A percentile compares a stretch with the other conserved stretches of the same genome.
phyloP scores from a whole-genome alignment of 1,140 invertebrate species.

The Lineus longissimus region DNA sequence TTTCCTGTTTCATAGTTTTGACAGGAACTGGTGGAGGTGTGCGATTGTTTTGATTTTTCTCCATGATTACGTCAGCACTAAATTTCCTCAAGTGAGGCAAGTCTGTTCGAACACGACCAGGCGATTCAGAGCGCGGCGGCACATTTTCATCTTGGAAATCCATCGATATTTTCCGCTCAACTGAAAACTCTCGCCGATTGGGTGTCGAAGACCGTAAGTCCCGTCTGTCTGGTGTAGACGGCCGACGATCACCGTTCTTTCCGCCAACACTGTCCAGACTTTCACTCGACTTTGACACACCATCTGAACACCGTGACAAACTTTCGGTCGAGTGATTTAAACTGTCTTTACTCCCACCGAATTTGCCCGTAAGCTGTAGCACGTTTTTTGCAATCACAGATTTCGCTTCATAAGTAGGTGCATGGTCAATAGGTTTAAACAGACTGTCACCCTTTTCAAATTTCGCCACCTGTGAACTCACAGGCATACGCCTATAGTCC shows the following conservation, averaged over 20 bases:
- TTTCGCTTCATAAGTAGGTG: conserved; percentile 34
- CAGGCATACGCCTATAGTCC: conserved; percentile 3
- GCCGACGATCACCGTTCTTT: background rate
- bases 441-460: background rate
- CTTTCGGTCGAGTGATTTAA: background rate
- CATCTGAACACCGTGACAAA: too few relatives aligned
- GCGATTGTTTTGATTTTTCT: too few relatives aligned
- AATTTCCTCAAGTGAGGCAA: too few relatives aligned
- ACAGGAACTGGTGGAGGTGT: too few relatives aligned
- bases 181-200: background rate
- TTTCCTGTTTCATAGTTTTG: too few relatives aligned
- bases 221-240: too few relatives aligned
- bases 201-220: background rate
- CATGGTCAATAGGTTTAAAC: background rate
- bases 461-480: conserved; percentile 14
- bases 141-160: too few relatives aligned
- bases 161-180: too few relatives aligned
- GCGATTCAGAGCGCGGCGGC: too few relatives aligned
- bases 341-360: conserved; percentile 5
- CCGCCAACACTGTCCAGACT: background rate
- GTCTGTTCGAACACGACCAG: too few relatives aligned
- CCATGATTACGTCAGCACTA: too few relatives aligned
- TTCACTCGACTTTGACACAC: background rate
- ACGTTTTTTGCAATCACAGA: conserved; percentile 65
- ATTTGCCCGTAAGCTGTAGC: conserved; percentile 34